Percentiles rank a stretch among this genome's conserved stretches.
These are phyloP conservation scores for Saccostrea glomerata DNA, from an alignment of 1,140 invertebrate species.

Conservation along the genomic window DNA sequence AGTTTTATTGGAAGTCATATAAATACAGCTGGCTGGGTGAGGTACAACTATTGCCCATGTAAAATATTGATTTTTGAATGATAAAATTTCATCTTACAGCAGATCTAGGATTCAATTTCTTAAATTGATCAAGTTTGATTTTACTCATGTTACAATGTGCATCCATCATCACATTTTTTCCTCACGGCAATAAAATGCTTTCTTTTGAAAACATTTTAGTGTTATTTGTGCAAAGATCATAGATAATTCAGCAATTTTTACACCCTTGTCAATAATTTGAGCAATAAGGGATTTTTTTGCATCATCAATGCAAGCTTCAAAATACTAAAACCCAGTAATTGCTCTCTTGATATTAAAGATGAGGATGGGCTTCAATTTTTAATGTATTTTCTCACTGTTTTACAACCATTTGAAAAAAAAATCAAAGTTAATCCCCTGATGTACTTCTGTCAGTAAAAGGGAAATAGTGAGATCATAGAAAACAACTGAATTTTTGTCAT, in stretches of 20 bases:
- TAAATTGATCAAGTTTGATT: background rate
- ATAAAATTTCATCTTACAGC: background rate
- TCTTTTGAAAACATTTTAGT: background rate
- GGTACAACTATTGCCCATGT: background rate
- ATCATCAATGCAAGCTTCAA: background rate
- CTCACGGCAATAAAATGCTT: background rate
- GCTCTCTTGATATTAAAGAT: background rate
- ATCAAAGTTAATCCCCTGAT: background rate
- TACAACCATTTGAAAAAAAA: background rate
- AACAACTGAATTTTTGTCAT: background rate
- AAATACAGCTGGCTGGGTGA: background rate
- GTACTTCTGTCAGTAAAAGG: background rate
- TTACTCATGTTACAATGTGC: background rate
- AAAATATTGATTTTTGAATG: conserved; percentile 23
- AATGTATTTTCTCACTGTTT: background rate
- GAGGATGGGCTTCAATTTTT: background rate
- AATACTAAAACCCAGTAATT: background rate
- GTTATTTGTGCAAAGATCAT: background rate
- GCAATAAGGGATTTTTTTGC: background rate
- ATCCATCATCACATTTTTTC: background rate
- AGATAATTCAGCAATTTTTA: background rate
- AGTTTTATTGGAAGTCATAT: background rate
- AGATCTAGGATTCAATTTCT: background rate
- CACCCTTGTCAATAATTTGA: background rate
- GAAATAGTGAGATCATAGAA: background rate